Base-by-base conservation (phyloP, 2,797 vertebrate species). In the Pangasius larnaudii region DNA sequence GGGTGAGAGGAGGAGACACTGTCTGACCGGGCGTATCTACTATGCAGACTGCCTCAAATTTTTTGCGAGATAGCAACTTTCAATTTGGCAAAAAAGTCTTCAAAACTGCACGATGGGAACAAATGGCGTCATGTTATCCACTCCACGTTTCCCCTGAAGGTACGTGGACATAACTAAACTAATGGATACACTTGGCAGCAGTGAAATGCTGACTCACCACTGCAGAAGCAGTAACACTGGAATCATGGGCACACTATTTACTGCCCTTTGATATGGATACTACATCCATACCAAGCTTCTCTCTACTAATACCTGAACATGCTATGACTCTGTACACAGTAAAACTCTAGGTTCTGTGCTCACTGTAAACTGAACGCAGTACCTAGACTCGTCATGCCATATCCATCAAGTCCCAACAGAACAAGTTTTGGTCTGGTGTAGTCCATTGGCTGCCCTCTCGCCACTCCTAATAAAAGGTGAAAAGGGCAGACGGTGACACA, bases 391-490 rank as follows among this genome's bases (percentile, higher is more conserved):
- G 36, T 36, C 14, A 69, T 36, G 16, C 67, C 33, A 36, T 36
- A 19, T 19, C n/a, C n/a, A 3, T 65, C 63, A 65, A 11, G n/a
- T 5, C 13, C 13, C 5, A 33, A 5, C 2, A 30, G n/a, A 16
- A 5, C 30, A 16, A 30, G 16, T 67, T 33, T 16, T 67, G 13
- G 65, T 67, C n/a, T 67, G 16, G 3, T 33, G 5, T 30, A 80
- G 88, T 56, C 49, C 27, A 19, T 19, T 46, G 11, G 56, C 69
- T 85, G 80, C 63, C 42, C 85, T 90, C 75, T 80, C 79, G 82
- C 74, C 46, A 81, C 77, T 86, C 86, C 84, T 85, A 90, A 88
- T 87, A 77, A 86, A 78, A 69, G 51, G 72, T 53, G 71, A 87
- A 90, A 13, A 89, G 46, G 84, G 53, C 63, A 51, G 59, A 65